Evolutionary conservation across 2,113 vertebrate genomes (phyloP).

Genomic region (Pitta sordida): DNA sequence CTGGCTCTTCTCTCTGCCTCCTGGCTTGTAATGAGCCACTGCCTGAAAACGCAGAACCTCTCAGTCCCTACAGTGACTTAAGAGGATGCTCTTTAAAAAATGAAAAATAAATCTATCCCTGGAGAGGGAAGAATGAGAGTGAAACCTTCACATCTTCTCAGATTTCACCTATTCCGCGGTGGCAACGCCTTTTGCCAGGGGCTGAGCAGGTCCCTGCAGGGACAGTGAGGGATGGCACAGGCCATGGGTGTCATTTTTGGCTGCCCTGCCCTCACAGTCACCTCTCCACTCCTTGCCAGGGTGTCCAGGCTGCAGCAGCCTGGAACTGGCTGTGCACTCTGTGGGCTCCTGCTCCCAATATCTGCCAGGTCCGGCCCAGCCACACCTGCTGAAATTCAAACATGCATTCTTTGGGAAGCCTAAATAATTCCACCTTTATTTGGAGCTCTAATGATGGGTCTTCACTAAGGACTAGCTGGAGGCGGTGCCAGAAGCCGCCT

Average conservation of each 20-base stretch:
- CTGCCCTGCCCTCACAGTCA: fast-evolving
- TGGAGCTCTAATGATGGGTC: neutral
- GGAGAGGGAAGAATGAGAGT: neutral
- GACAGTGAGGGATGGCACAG: fast-evolving
- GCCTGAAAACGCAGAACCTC: neutral
- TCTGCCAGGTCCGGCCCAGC: neutral
- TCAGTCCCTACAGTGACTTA: neutral
- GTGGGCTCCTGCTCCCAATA: neutral
- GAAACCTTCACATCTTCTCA: neutral
- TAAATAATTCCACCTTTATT: neutral
- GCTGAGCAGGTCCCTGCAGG: neutral
- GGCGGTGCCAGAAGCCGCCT: neutral
- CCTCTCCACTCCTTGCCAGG: neutral
- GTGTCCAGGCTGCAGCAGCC: neutral
- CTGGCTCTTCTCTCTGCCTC: neutral
- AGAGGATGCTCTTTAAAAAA: neutral
- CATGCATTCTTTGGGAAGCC: neutral
- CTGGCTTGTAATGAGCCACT: fast-evolving
- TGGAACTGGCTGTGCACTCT: fast-evolving
- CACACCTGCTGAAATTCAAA: fast-evolving
- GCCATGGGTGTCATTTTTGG: neutral
- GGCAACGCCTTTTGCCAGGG: neutral
- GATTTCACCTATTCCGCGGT: neutral
- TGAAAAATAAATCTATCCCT: fast-evolving
- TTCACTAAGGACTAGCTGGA: neutral